Base-by-base conservation (phyloP, 2,113 vertebrate genomes). In the Spermophilus dauricus region DNA sequence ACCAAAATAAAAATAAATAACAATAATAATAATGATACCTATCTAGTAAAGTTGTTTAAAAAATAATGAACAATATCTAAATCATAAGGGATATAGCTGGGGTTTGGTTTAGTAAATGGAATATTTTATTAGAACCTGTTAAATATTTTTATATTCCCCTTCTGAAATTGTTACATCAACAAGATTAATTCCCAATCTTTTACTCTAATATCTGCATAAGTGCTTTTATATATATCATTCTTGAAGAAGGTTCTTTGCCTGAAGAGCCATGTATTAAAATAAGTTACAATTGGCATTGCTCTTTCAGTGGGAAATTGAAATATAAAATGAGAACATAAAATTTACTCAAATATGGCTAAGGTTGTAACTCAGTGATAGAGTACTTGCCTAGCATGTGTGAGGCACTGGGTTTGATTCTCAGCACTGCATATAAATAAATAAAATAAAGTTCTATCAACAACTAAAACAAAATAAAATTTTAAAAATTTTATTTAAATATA, bases 251-350 rank as follows among this genome's bases (percentile, higher is more conserved):
- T 48, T 69, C 89, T 88, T n/a, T 81, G 1, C 24, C 86, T 81
- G 30, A 30, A 67, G 37, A 51, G 39, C n/a, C 32, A 34, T 90
- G 42, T 84, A 83, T 92, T 94, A 78, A 76, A 97, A 78, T 84
- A 81, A 3, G 39, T 56, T 42, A 56, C 42, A 76, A 72, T 42
- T 45, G 28, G 2, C 42, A 37, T 9, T 85, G 5, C 32, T 87
- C 37, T 91, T 34, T 39, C 6, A 81, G 20, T 32, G 34, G 9
- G 34, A 92, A 56, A 61, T 2, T 56, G 14, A 91, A 86, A 37
- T 70, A 76, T 56, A 26, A 78, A 75, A 85, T 77, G 65, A 86
- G 17, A 65, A 95, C 90, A 93, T 48, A 73, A 96, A 93, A 81
- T 16, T n/a, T 67, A 53, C 45, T 84, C 30, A 84, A 84, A 75